A percentile compares a stretch with the other conserved stretches of the same genome.
phyloP scores from a whole-genome alignment of 2,113 vertebrate genomes.

The Potamarius usumacintae region DNA sequence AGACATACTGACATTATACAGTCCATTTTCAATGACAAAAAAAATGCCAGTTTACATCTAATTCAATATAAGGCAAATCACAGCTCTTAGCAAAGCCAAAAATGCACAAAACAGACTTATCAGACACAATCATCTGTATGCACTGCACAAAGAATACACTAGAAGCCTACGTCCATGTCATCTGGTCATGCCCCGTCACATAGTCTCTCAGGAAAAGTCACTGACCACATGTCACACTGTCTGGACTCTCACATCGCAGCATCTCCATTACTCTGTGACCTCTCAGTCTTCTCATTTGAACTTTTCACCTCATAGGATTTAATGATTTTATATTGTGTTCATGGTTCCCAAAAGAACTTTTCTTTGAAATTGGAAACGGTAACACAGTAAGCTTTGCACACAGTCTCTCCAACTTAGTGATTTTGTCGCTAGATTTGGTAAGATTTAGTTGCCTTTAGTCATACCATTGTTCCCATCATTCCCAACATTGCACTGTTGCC shows the following conservation, averaged over 20 bases:
- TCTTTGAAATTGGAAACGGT: neutral
- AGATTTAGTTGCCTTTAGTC: neutral
- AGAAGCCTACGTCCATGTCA: neutral
- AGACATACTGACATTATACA: neutral
- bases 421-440: neutral
- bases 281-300: neutral
- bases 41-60: neutral
- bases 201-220: constrained; percentile 13
- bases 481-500: neutral
- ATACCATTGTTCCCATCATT: neutral
- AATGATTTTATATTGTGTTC: neutral
- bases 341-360: neutral
- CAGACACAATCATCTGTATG: constrained; percentile 13
- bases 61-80: neutral
- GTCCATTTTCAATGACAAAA: neutral
- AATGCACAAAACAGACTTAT: neutral
- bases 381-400: neutral
- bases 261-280: constrained; percentile 9
- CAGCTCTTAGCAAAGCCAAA: neutral
- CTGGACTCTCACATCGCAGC: neutral
- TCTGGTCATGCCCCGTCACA: constrained; percentile 4
- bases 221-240: constrained; percentile 20
- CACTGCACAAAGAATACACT: neutral
- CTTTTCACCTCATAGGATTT: neutral
- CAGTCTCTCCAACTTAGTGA: neutral